A percentile compares a stretch with the other conserved stretches of the same genome.
Evolutionary conservation across 2,888 invertebrate species (phyloP).

Genomic region (Pilophorus perplexus): DNA sequence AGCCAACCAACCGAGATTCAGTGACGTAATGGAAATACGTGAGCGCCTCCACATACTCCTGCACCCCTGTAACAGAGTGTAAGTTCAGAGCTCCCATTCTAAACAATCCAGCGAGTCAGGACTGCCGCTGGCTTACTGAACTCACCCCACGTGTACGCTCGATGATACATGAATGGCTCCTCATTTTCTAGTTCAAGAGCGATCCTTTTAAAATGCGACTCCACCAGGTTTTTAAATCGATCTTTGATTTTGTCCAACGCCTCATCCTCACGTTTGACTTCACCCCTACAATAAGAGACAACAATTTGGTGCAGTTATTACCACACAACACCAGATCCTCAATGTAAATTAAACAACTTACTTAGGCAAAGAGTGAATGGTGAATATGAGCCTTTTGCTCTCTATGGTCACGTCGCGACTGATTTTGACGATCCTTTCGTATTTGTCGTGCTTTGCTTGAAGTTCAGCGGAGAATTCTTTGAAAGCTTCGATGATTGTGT

Average conservation of each 20-base stretch:
- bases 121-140: too few relatives aligned
- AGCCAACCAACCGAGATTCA: constrained; percentile 60
- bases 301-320: neutral
- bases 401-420: constrained; percentile 84
- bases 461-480: constrained; percentile 63
- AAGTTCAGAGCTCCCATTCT: neutral
- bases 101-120: too few relatives aligned
- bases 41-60: constrained; percentile 84
- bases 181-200: constrained; percentile 69
- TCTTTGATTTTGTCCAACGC: constrained; percentile 64
- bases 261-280: constrained; percentile 50
- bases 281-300: neutral
- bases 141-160: constrained; percentile 63
- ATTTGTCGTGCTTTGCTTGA: constrained; percentile 76
- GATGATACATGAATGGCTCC: constrained; percentile 67
- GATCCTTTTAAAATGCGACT: constrained; percentile 63
- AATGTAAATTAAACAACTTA: too few relatives aligned
- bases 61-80: too few relatives aligned
- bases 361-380: constrained; percentile 72
- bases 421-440: constrained; percentile 77
- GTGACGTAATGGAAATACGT: constrained; percentile 72
- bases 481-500: constrained; percentile 64
- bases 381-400: constrained; percentile 84
- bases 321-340: too few relatives aligned
- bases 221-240: constrained; percentile 63